Base-by-base conservation (phyloP, 2,888 invertebrate genomes). In the Ennomos quercinarius region DNA sequence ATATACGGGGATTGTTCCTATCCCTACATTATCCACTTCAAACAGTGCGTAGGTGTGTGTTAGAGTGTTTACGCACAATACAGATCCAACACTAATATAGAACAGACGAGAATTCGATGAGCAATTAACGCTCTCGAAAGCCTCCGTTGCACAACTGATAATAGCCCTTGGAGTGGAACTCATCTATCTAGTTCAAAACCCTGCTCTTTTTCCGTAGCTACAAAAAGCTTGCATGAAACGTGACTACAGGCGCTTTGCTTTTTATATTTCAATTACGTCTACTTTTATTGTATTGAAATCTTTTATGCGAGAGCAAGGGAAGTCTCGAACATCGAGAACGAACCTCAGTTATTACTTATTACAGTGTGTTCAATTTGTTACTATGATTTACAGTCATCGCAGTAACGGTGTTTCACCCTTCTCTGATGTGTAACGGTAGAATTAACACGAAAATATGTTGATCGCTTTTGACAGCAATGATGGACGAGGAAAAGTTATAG, bases 41-140 rank as follows among this genome's bases (percentile, higher is more conserved):
- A 67, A 63, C 52, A 49, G 39, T 57, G 62, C 59, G 61, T 63
- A 53, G 61, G 58, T 49, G 57, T 27, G 42, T 40, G 58, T 53
- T 45, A 53, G 41, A 45, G 55, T 47, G 54, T 54, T n/a, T 61
- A 65, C 63, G 53, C 56, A 63, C 50, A 58, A 59, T 56, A 61
- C 56, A 43, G 50, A 60, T 59, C 55, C 42, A 57, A 62, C 45
- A 57, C 57, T 58, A 50, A 57, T 77, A 81, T 76, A 79, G 75
- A 81, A 78, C 80, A 84, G 81, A 81, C 81, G 77, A 82, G 76
- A 77, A 78, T 77, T 72, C 74, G 72, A 82, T 80, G 78, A 72
- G 67, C 75, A 85, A 84, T 83, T 84, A 84, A 79, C 79, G 74
- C 74, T 80, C 78, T 76, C 72, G 73, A 77, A 78, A 74, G 70